Percentiles rank a stretch among this genome's conserved stretches.
These are phyloP conservation scores for Mesorhabditis spiculigera DNA, from an alignment of 2,888 invertebrate genomes.

Conservation along the genomic window DNA sequence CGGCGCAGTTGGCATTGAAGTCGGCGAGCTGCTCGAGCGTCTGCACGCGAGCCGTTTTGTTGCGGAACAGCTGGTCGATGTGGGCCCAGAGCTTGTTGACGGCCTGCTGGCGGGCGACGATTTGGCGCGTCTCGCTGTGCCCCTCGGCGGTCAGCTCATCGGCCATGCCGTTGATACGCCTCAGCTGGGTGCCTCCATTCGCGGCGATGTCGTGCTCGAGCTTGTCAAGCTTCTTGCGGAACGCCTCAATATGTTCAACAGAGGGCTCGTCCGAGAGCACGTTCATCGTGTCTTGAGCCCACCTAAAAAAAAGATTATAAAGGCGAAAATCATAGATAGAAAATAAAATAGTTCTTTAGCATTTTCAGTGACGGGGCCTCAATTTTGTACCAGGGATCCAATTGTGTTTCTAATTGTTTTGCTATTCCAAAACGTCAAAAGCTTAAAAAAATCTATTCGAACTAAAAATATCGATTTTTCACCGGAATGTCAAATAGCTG, in stretches of 20 bases:
- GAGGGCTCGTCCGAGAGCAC: conserved; percentile 79
- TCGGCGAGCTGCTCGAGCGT: conserved; percentile 89
- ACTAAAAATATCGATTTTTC: too few relatives aligned
- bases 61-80: conserved; percentile 34
- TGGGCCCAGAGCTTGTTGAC: conserved; percentile 72
- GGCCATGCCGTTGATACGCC: conserved; percentile 81
- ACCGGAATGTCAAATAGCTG: too few relatives aligned
- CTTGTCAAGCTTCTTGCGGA: conserved; percentile 88
- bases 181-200: conserved; percentile 79
- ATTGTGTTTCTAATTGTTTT: too few relatives aligned
- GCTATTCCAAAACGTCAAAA: too few relatives aligned
- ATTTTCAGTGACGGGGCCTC: not conserved
- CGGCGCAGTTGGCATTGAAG: conserved; percentile 91
- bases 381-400: not conserved
- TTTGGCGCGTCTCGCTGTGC: conserved; percentile 75
- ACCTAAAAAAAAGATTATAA: conserved; percentile 62
- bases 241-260: conserved; percentile 83
- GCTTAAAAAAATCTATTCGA: too few relatives aligned
- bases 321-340: too few relatives aligned
- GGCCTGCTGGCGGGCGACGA: conserved; percentile 74
- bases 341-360: too few relatives aligned
- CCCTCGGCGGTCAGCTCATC: conserved; percentile 78
- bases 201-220: conserved; percentile 85
- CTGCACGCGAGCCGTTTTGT: conserved; percentile 77
- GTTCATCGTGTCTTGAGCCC: conserved; percentile 92